A percentile compares a stretch with the other conserved stretches of the same genome.
phyloP scores from a whole-genome alignment of 1,140 invertebrate species.

The Sarcophaga peregrina region DNA sequence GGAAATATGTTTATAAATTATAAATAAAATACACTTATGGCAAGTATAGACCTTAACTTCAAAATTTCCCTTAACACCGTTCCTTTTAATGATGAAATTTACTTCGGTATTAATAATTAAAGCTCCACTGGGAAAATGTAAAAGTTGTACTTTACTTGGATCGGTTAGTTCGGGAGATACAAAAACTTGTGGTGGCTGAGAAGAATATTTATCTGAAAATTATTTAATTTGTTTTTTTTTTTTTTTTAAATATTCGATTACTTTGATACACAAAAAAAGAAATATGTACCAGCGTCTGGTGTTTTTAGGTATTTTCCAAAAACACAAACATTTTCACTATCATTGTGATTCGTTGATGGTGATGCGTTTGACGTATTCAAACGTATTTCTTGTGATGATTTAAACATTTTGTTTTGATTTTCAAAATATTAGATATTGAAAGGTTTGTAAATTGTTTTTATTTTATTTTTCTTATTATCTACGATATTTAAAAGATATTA shows the following conservation, averaged over 20 bases:
- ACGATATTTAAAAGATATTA: not conserved
- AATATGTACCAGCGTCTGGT: conserved; percentile 57
- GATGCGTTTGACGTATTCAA: conserved; percentile 52
- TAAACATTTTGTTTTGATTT: conserved; percentile 53
- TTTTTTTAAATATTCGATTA: not conserved
- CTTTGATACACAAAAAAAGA: not conserved
- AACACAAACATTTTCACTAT: conserved; percentile 55
- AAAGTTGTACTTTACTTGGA: conserved; percentile 56
- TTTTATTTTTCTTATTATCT: not conserved
- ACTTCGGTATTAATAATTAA: conserved; percentile 53
- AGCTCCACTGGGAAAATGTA: conserved; percentile 62
- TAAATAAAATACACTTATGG: not conserved
- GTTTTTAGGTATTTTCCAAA: conserved; percentile 65
- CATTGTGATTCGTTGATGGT: conserved; percentile 31
- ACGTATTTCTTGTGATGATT: conserved; percentile 63
- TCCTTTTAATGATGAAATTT: conserved; percentile 57
- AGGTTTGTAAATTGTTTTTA: not conserved
- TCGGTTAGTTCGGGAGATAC: conserved; percentile 62
- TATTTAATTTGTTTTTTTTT: no score
- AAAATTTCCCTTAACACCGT: conserved; percentile 63
- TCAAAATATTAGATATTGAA: not conserved
- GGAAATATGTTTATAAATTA: not conserved
- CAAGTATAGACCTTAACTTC: conserved; percentile 51
- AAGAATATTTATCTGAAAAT: conserved; percentile 58
- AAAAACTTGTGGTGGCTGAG: conserved; percentile 55